Evolutionary conservation across 2,888 invertebrate species (phyloP).

Genomic region (Amblyjoppa fuscipennis): DNA sequence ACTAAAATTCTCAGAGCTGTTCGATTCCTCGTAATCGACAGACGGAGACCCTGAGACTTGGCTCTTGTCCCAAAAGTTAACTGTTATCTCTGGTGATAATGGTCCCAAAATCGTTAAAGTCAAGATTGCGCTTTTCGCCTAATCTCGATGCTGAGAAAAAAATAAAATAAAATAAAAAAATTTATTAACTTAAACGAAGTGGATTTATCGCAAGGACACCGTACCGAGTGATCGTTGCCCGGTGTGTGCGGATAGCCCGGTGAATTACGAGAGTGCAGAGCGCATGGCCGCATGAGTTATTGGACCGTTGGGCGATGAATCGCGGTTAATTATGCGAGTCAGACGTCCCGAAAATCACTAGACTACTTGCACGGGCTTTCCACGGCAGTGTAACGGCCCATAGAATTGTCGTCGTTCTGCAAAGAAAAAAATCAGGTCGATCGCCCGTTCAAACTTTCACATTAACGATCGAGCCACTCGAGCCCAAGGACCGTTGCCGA

Average conservation of each 20-base stretch:
- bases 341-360: neutral
- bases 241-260: constrained; percentile 30
- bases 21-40: neutral
- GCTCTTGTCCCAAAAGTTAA: neutral
- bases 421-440: neutral
- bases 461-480: neutral
- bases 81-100: no score
- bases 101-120: neutral
- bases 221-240: constrained; percentile 12
- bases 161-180: constrained; percentile 7
- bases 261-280: constrained; percentile 34
- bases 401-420: neutral
- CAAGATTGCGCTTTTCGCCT: neutral
- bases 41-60: neutral
- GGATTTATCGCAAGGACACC: constrained; percentile 35
- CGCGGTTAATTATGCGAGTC: constrained; percentile 42
- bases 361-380: neutral
- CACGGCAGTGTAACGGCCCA: neutral
- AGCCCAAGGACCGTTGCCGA: neutral
- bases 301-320: constrained; percentile 39
- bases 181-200: neutral
- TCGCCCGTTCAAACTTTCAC: neutral
- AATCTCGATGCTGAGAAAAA: neutral
- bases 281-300: constrained; percentile 38
- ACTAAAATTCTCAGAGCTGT: neutral